Base-by-base conservation (phyloP, 2,888 invertebrate species). In the Schrankia costaestrigalis region DNA sequence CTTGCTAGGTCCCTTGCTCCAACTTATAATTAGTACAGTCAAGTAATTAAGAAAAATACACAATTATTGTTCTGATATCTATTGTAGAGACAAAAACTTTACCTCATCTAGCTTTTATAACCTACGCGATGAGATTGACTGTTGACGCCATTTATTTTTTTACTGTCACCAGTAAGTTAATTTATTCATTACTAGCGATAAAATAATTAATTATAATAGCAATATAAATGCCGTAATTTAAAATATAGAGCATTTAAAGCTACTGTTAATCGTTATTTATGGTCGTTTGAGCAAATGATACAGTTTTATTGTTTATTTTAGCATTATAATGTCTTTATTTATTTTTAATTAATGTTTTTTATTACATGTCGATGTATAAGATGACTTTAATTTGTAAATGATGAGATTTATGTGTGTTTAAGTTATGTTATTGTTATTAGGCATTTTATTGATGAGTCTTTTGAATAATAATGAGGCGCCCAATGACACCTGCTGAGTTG, bases 341-440 rank as follows among this genome's bases (percentile, higher is more conserved):
- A 21, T 21, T n/a, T n/a, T n/a, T n/a, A 41, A 41, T 49, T 10
- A 43, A 31, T 42, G 28, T 22, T 40, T 30, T 41, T 36, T 43
- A 44, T 41, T 46, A 41, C 37, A 43, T 29, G 41, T 41, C 38
- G 40, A 49, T 35, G 11, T 18, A 12, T 34, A 24, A 43, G 41
- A 47, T 43, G 32, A 24, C 26, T 33, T 38, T 43, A 19, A 47
- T 55, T 46, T 47, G 18, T 31, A 38, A 38, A 36, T 25, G 8
- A n/a, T 19, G 32, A 48, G 43, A 56, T 54, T 57, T 51, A 58
- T 49, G 48, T 46, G 21, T 44, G 41, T 22, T 21, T 28, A 30
- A 23, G n/a, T 4, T 10, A 18, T 11, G 0, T 25, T 37, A 33
- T 33, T 26, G 26, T 40, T 34, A 37, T 43, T 26, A 28, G 21